Base-by-base conservation (phyloP, 2,113 vertebrate species). In the Pollimyrus isidori region DNA sequence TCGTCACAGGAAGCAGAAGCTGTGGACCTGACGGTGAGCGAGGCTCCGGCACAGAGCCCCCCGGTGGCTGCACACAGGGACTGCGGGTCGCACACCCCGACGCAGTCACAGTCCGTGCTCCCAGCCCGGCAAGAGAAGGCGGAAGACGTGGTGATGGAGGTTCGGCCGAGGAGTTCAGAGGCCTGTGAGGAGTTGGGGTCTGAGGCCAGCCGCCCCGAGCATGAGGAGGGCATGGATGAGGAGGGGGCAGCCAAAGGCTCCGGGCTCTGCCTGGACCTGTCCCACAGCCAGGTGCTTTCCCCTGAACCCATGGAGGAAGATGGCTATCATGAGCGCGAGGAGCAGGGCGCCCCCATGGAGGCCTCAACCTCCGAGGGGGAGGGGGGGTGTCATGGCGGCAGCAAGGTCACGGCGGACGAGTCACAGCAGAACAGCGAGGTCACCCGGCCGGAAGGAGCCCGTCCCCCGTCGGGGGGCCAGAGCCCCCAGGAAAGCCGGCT, bases 281-380 rank as follows among this genome's bases (percentile, higher is more conserved):
- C 96, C 10, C 93, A 95, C 90, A 96, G 94, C 76, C 90, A 95
- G 91, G 50, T 89, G 85, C 6, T 92, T 76, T 92, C 94, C 80
- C 94, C 93, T 7, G 94, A 95, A 90, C 94, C 94, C 4, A 95
- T 95, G 94, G 93, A 94, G 39, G 91, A 92, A 30, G 90, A 80
- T 21, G 49, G 35, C 1, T 26, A n/a, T 53, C 73, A 5, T 30
- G 21, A 83, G 3, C 17, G 3, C 35, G 90, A 91, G 88, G 90
- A 89, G 83, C 83, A 45, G 23, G 89, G 84, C 7, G 26, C 50
- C 53, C 53, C 23, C 11, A 84, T 65, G 30, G 50, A 50, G 17
- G 5, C 21, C 50, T 5, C 26, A 89, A 7, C 46, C 46, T 21
- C 19, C 7, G n/a, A 26, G 65, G 46, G 87, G 89, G 76, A 46